A percentile compares a stretch with the other conserved stretches of the same genome.
Conservation (phyloP, 1,140 invertebrate genomes). For the Sinonovacula constricta region DNA sequence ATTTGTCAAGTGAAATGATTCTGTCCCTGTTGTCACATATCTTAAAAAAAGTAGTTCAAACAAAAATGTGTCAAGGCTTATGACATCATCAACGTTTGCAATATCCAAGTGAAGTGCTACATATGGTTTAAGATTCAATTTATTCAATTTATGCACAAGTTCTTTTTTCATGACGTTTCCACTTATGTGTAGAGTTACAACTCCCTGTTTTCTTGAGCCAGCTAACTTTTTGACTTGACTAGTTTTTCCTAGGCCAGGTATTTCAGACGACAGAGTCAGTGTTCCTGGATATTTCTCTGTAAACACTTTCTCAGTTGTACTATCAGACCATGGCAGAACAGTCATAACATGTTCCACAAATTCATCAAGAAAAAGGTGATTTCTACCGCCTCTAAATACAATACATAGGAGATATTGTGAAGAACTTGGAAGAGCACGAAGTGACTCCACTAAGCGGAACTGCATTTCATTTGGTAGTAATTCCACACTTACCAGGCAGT, state of each 20-base stretch:
- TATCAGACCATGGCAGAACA: slow-evolving; percentile 14
- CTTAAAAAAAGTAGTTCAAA: slow-evolving; percentile 57
- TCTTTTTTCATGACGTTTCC: slow-evolving; percentile 21
- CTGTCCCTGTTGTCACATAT: slow-evolving; percentile 41
- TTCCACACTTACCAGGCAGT: no score
- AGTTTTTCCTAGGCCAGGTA: slow-evolving; percentile 56
- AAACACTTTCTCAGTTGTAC: slow-evolving; percentile 10
- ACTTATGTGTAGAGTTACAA: slow-evolving; percentile 53
- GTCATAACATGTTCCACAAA: not conserved
- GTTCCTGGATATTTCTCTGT: slow-evolving; percentile 24
- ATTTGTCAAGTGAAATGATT: slow-evolving; percentile 3
- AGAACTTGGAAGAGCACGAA: no score
- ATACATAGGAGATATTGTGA: no score
- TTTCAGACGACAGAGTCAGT: slow-evolving; percentile 48
- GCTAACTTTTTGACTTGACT: slow-evolving; percentile 31
- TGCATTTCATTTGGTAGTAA: no score
- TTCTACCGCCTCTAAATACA: no score
- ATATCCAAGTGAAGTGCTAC: slow-evolving; percentile 57
- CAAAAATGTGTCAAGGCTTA: slow-evolving; percentile 51
- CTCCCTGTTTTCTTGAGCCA: not conserved
- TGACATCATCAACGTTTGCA: slow-evolving; percentile 33
- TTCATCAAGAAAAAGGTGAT: no score
- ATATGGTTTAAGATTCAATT: slow-evolving; percentile 11
- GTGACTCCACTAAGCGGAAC: no score
- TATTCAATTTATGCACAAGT: slow-evolving; percentile 26